Conservation (phyloP, 1,140 invertebrate genomes). For the Physella acuta region DNA sequence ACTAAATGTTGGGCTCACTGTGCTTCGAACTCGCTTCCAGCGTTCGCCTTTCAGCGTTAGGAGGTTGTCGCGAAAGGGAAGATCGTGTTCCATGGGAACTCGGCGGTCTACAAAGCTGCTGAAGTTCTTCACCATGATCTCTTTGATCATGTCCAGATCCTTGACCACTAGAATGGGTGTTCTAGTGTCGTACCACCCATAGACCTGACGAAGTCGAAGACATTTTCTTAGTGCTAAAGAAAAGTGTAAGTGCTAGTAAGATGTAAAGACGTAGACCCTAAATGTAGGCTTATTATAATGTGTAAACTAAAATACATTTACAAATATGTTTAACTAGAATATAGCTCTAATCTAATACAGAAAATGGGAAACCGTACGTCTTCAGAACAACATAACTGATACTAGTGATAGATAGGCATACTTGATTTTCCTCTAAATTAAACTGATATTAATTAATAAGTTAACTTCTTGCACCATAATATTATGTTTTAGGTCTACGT, state of each 20-base stretch:
- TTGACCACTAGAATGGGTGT: neutral
- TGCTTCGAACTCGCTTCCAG: constrained; percentile 4
- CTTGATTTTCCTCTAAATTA: too few relatives aligned
- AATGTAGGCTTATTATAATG: neutral
- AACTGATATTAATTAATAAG: too few relatives aligned
- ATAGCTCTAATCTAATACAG: neutral
- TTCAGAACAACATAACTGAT: neutral
- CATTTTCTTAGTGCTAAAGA: neutral
- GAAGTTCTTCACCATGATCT: neutral
- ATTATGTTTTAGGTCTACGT: too few relatives aligned
- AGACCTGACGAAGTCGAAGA: neutral
- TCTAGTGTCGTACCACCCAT: neutral
- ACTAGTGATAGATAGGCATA: too few relatives aligned
- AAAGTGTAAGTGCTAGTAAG: neutral
- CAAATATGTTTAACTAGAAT: neutral
- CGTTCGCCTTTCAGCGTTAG: neutral
- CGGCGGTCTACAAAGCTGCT: neutral
- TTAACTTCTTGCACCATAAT: too few relatives aligned
- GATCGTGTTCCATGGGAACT: neutral
- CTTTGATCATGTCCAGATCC: constrained; percentile 8
- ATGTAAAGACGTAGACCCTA: neutral
- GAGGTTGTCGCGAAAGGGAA: constrained; percentile 1
- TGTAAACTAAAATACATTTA: neutral
- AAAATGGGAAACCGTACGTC: neutral
- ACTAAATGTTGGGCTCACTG: constrained; percentile 1